A percentile compares a stretch with the other conserved stretches of the same genome.
These are phyloP conservation scores for Clupea harengus DNA, from an alignment of 2,113 vertebrate genomes.

Conservation along the genomic window DNA sequence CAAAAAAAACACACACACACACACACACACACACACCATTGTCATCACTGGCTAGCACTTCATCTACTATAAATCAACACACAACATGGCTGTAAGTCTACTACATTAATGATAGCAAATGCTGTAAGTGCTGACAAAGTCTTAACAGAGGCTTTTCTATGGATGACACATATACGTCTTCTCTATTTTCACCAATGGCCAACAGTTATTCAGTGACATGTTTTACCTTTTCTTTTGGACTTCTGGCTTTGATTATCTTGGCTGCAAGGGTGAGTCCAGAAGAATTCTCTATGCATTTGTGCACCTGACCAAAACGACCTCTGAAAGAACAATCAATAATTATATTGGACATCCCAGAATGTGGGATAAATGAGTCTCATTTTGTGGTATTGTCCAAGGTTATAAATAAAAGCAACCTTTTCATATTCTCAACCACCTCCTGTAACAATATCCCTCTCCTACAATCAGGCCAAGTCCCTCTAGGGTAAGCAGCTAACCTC, in stretches of 20 bases:
- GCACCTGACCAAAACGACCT: slow-evolving; percentile 93
- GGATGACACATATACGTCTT: not conserved
- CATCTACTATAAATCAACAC: not conserved
- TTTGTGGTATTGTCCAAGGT: not conserved
- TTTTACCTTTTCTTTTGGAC: slow-evolving; percentile 87
- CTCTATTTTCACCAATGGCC: not conserved
- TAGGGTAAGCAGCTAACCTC: not conserved
- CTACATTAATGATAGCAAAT: not conserved
- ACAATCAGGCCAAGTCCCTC: not conserved
- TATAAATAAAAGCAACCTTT: slow-evolving; percentile 2
- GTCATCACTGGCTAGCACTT: not conserved
- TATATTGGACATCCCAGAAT: not conserved
- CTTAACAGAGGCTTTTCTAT: not conserved
- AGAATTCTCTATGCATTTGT: slow-evolving; percentile 93
- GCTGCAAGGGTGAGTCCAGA: slow-evolving; percentile 93
- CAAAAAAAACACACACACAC: slow-evolving; percentile 52
- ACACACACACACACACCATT: slow-evolving; percentile 33
- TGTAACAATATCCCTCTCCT: not conserved
- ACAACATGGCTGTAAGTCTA: not conserved
- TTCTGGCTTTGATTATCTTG: slow-evolving; percentile 91
- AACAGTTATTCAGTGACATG: not conserved
- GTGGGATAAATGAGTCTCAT: not conserved
- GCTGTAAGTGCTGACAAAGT: not conserved
- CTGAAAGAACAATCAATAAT: slow-evolving; percentile 59
- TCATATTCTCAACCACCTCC: not conserved